A percentile compares a stretch with the other conserved stretches of the same genome.
These are phyloP conservation scores for Distichodus sexfasciatus DNA, from an alignment of 2,797 vertebrate species.

Conservation along the genomic window DNA sequence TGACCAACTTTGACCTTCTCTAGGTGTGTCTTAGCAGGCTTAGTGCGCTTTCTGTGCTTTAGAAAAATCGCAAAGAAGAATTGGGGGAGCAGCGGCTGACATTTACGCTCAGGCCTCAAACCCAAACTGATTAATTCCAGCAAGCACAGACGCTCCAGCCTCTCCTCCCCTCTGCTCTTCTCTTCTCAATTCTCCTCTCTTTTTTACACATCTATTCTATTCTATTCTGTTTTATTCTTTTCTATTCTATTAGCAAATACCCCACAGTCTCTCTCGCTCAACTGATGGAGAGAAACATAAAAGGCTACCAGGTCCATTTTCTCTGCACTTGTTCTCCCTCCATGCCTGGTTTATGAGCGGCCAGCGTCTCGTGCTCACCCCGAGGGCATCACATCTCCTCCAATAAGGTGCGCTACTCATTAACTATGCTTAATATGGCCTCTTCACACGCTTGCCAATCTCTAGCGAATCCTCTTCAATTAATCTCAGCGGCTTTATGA, in stretches of 20 bases:
- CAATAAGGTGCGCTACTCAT: slow-evolving; percentile 60
- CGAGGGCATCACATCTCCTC: slow-evolving; percentile 53
- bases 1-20: slow-evolving; percentile 99
- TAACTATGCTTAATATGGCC: slow-evolving; percentile 60
- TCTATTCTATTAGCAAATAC: slow-evolving; percentile 69
- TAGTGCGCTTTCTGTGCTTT: slow-evolving; percentile 89
- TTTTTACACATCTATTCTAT: not conserved
- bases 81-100: slow-evolving; percentile 84
- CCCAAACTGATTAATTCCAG: slow-evolving; percentile 91
- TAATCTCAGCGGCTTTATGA: slow-evolving; percentile 64
- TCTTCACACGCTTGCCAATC: slow-evolving; percentile 60
- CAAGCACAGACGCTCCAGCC: slow-evolving; percentile 73
- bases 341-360: slow-evolving; percentile 59
- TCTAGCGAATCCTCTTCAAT: slow-evolving; percentile 50
- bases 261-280: slow-evolving; percentile 72
- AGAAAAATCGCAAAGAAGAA: slow-evolving; percentile 90
- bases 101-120: slow-evolving; percentile 80
- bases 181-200: not conserved
- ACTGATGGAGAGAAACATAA: slow-evolving; percentile 70
- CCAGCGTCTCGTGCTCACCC: slow-evolving; percentile 48
- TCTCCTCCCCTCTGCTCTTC: slow-evolving; percentile 9
- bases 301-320: slow-evolving; percentile 61
- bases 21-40: slow-evolving; percentile 87
- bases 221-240: not conserved
- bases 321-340: slow-evolving; percentile 62